Percentiles rank a stretch among this genome's conserved stretches.
Conservation (phyloP, 2,113 vertebrate species). For the Syrmaticus mikado region DNA sequence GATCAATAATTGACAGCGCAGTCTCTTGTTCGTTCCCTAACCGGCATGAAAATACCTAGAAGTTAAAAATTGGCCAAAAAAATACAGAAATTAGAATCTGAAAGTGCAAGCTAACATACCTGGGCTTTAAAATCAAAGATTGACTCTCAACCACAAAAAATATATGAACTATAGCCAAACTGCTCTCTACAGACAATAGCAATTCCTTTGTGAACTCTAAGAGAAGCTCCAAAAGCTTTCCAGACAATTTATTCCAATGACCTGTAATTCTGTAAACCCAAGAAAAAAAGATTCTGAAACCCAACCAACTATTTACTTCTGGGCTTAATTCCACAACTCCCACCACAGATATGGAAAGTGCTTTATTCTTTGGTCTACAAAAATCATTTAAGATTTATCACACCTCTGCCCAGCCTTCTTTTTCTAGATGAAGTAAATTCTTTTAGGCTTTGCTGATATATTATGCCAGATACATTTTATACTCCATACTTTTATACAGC, state of each 20-base stretch:
- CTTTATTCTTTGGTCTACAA: background rate
- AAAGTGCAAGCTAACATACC: too few relatives aligned
- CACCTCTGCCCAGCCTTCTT: background rate
- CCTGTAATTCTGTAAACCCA: background rate
- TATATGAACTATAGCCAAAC: background rate
- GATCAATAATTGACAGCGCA: conserved; percentile 95
- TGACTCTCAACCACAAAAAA: background rate
- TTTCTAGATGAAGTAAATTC: background rate
- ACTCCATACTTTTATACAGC: too few relatives aligned
- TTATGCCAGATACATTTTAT: too few relatives aligned
- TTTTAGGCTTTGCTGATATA: background rate
- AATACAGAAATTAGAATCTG: background rate
- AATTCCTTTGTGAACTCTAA: background rate
- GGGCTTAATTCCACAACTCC: background rate
- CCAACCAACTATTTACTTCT: background rate
- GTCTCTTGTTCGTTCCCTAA: conserved; percentile 95
- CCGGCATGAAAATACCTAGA: conserved; percentile 94
- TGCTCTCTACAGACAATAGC: background rate
- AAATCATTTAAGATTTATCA: background rate
- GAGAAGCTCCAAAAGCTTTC: background rate
- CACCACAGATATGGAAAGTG: rapidly evolving
- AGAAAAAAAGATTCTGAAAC: background rate
- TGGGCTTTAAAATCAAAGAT: background rate
- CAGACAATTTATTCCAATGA: background rate
- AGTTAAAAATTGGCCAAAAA: background rate